Conservation (phyloP, 2,113 vertebrate species). For the Paradoxurus hermaphroditus region DNA sequence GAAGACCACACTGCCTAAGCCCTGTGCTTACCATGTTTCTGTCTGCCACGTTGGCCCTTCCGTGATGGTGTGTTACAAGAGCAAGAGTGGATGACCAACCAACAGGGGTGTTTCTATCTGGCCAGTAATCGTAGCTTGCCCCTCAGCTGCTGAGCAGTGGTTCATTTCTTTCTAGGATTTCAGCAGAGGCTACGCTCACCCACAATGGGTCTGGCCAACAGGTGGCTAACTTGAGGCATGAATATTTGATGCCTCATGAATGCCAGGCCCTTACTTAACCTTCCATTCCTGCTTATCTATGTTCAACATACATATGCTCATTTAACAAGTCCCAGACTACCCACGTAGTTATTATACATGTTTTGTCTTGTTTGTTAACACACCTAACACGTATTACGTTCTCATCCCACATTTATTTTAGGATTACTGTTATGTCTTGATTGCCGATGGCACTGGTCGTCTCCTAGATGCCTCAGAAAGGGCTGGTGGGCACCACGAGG, state of each 20-base stretch:
- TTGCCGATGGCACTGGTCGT: neutral
- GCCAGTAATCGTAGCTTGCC: neutral
- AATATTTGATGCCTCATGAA: neutral
- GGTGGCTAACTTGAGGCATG: neutral
- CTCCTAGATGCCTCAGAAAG: neutral
- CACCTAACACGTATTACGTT: neutral
- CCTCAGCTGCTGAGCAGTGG: neutral
- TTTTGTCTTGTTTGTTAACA: neutral
- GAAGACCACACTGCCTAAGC: neutral
- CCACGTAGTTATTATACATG: neutral
- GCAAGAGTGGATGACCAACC: neutral
- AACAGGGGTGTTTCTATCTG: neutral
- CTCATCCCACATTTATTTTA: neutral
- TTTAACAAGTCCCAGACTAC: neutral
- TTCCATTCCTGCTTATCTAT: neutral
- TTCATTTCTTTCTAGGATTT: neutral
- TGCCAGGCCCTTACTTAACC: neutral
- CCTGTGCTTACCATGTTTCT: neutral
- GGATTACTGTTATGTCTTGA: neutral
- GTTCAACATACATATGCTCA: neutral
- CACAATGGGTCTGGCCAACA: neutral
- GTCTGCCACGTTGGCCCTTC: neutral
- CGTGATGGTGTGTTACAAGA: neutral
- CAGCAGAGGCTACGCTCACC: neutral
- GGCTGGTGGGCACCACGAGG: neutral